A percentile compares a stretch with the other conserved stretches of the same genome.
phyloP scores from a whole-genome alignment of 2,113 vertebrate species.

The Aleadryas rufinucha region DNA sequence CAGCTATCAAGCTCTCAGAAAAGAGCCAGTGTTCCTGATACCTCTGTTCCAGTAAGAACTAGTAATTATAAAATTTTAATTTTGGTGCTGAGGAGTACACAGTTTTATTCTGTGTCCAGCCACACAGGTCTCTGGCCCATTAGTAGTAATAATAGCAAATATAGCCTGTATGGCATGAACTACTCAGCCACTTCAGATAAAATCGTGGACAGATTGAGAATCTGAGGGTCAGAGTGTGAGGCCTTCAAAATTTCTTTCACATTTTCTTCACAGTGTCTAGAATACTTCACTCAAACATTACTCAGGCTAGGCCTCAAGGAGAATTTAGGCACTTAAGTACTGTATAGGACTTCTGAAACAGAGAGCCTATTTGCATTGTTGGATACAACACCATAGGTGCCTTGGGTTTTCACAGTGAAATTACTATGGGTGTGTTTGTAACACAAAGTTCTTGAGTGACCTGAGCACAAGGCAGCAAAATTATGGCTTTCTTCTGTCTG shows the following conservation, averaged over 20 bases:
- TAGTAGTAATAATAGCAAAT: background rate
- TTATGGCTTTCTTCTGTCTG: background rate
- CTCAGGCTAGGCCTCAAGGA: background rate
- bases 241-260: background rate
- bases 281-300: background rate
- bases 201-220: background rate
- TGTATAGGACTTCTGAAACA: background rate
- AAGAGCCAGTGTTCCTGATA: background rate
- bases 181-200: background rate
- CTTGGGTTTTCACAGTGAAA: background rate
- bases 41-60: background rate
- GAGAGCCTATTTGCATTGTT: background rate
- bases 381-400: fast-evolving
- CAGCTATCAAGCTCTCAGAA: background rate
- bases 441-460: background rate
- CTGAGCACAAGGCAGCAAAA: background rate
- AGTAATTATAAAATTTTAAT: background rate
- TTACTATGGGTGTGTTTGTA: background rate
- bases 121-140: background rate
- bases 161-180: background rate
- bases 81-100: background rate
- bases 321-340: background rate
- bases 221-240: background rate
- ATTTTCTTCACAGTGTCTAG: background rate
- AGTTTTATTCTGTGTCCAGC: background rate